Conservation (phyloP, 2,113 vertebrate species). For the Pardalotus punctatus region DNA sequence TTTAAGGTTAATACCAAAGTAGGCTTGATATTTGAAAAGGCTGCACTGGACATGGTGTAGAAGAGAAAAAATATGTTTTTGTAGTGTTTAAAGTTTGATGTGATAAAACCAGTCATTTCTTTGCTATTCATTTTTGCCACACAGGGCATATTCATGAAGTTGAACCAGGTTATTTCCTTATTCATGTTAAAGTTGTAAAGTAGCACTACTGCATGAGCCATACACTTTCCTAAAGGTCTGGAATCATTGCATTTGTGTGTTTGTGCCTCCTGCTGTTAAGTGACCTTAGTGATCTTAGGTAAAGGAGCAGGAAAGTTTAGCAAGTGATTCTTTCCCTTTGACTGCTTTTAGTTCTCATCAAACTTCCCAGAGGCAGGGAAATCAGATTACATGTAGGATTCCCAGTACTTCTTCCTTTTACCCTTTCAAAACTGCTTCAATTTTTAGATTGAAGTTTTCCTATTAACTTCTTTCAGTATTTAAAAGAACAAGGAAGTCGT, state of each 20-base stretch:
- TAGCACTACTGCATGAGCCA: background rate
- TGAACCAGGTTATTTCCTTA: background rate
- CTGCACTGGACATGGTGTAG: background rate
- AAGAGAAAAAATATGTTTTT: background rate
- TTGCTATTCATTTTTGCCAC: background rate
- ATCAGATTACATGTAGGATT: background rate
- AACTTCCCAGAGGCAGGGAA: background rate
- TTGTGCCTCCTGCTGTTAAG: background rate
- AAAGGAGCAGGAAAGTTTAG: background rate
- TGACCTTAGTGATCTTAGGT: background rate
- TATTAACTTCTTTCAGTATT: background rate
- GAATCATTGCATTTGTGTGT: background rate
- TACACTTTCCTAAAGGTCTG: background rate
- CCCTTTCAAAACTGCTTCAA: background rate
- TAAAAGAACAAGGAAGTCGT: background rate
- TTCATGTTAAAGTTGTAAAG: background rate
- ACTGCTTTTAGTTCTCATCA: background rate
- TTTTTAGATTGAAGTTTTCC: background rate
- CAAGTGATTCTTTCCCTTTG: background rate
- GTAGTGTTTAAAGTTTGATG: background rate
- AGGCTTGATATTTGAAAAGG: background rate
- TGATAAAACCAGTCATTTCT: background rate
- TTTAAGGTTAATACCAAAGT: background rate
- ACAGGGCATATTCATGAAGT: background rate
- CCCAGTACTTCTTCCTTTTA: background rate